These are phyloP conservation scores for Tetrax tetrax DNA, from an alignment of 2,113 vertebrate genomes.

Conservation along the genomic window DNA sequence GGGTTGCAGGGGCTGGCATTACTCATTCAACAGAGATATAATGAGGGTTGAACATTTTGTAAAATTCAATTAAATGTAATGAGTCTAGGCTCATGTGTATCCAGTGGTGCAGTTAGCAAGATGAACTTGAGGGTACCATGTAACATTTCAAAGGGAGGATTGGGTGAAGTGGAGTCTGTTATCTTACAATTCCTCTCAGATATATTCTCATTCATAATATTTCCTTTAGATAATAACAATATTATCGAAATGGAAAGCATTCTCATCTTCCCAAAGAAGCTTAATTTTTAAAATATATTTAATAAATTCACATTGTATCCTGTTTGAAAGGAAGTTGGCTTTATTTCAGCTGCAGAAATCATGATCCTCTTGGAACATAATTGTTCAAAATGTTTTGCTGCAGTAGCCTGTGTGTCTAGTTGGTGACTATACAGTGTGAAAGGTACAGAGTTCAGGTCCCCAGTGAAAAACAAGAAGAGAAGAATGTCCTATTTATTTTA, in stretches of 20 bases:
- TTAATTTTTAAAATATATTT: background rate
- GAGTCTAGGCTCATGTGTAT: background rate
- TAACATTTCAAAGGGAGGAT: background rate
- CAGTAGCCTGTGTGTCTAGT: background rate
- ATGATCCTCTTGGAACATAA: background rate
- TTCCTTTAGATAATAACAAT: background rate
- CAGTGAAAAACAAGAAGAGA: background rate
- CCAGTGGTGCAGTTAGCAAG: background rate
- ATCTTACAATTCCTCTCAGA: background rate
- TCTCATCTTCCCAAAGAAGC: background rate
- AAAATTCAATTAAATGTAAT: background rate
- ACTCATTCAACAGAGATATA: background rate
- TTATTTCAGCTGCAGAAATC: background rate
- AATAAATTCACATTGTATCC: background rate
- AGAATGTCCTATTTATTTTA: background rate
- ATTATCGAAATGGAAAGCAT: background rate
- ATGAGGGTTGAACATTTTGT: background rate
- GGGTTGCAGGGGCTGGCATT: background rate
- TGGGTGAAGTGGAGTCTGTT: background rate
- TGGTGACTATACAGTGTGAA: background rate
- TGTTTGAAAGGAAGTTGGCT: slow-evolving; percentile 10
- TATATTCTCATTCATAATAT: background rate
- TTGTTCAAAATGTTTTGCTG: background rate
- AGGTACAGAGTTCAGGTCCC: background rate
- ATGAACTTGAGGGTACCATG: background rate